These are phyloP conservation scores for Luperina nickerlii DNA, from an alignment of 2,888 invertebrate genomes.

Conservation along the genomic window DNA sequence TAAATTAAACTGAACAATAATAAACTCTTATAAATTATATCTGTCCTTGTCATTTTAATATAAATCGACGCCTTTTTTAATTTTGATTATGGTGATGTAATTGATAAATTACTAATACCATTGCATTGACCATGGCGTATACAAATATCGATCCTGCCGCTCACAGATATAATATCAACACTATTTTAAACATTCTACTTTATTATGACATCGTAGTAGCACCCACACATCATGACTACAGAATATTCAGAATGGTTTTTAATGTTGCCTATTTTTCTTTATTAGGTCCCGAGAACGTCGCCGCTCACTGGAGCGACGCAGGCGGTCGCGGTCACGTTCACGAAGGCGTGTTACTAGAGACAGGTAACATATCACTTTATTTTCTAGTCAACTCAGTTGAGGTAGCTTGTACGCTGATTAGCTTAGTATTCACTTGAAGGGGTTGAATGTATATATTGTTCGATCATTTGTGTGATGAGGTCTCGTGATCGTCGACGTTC, in stretches of 20 bases:
- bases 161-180: background rate
- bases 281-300: constrained; percentile 88
- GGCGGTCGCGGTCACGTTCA: constrained; percentile 87
- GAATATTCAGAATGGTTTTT: background rate
- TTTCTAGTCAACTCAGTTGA: constrained; percentile 4
- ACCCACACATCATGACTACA: background rate
- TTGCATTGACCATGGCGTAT: background rate
- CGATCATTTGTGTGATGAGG: constrained; percentile 66
- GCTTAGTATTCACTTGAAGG: constrained; percentile 59
- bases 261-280: background rate
- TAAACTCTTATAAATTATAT: constrained; percentile 13
- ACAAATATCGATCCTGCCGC: background rate
- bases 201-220: background rate
- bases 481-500: constrained; percentile 86
- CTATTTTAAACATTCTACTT: background rate
- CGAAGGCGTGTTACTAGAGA: constrained; percentile 87
- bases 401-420: constrained; percentile 20
- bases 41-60: constrained; percentile 29
- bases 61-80: constrained; percentile 10
- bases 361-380: constrained; percentile 78
- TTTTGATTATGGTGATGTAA: background rate
- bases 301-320: constrained; percentile 87
- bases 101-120: background rate
- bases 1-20: constrained; percentile 18
- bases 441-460: constrained; percentile 60